Percentiles rank a stretch among this genome's conserved stretches.
phyloP scores from a whole-genome alignment of 2,113 vertebrate genomes.

The Podiceps cristatus region DNA sequence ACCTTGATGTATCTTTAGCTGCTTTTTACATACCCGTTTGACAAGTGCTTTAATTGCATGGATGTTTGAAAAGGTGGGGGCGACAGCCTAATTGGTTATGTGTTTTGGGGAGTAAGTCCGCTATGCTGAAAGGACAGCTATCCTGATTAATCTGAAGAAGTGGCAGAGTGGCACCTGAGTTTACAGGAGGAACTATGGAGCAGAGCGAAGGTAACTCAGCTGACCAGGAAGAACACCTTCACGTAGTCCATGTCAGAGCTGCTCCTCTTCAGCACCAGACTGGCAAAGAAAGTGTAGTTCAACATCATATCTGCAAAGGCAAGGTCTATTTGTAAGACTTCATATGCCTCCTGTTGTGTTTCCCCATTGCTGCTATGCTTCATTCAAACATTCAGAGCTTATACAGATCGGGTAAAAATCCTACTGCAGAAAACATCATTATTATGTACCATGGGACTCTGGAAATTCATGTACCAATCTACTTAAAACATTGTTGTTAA shows the following conservation, averaged over 20 bases:
- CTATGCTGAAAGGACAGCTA: neutral
- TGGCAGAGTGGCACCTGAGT: neutral
- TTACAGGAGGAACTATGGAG: neutral
- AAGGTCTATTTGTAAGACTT: neutral
- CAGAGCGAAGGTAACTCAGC: neutral
- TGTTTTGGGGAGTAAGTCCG: neutral
- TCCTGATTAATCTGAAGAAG: neutral
- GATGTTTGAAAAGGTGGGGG: neutral
- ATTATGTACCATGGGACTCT: neutral
- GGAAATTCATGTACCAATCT: conserved; percentile 16
- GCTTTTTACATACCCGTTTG: neutral
- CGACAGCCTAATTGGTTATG: neutral
- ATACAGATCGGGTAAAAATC: neutral
- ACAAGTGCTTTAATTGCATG: neutral
- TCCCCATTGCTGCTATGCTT: neutral
- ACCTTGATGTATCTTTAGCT: neutral
- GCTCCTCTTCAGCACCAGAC: neutral
- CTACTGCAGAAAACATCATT: neutral
- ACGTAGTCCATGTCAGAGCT: neutral
- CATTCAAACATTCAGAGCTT: conserved; percentile 8
- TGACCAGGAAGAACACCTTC: neutral
- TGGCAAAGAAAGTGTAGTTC: neutral
- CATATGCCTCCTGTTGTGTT: neutral
- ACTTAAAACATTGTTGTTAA: neutral
- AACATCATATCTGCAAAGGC: neutral